Percentiles rank a stretch among this genome's conserved stretches.
phyloP scores from a whole-genome alignment of 2,888 invertebrate species.

The Aricia artaxerxes region DNA sequence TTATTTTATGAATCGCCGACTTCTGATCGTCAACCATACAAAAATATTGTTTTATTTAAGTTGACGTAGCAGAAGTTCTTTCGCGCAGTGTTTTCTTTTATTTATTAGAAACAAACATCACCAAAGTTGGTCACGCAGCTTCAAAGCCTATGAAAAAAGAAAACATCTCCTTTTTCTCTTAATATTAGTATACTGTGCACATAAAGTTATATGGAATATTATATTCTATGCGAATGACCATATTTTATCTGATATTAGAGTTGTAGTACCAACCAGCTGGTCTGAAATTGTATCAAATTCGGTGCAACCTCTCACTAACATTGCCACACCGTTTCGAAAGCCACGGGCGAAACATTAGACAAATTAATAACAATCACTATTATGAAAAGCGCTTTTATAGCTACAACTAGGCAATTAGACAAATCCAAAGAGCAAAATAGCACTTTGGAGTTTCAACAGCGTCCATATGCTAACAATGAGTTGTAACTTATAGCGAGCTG shows the following conservation, averaged over 20 bases:
- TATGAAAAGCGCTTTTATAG: background rate
- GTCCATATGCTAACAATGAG: background rate
- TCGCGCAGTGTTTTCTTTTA: too few relatives aligned
- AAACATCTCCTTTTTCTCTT: too few relatives aligned
- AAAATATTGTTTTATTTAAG: too few relatives aligned
- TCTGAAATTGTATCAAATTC: conserved; percentile 22
- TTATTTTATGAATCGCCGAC: too few relatives aligned
- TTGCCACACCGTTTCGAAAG: background rate
- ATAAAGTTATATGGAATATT: too few relatives aligned
- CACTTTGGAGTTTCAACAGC: background rate
- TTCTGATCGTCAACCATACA: too few relatives aligned
- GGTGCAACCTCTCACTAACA: conserved; percentile 19
- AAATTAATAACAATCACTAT: background rate
- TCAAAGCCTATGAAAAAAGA: too few relatives aligned
- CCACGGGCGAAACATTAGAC: conserved; percentile 2
- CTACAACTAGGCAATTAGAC: background rate
- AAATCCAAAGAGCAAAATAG: background rate
- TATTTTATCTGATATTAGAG: background rate
- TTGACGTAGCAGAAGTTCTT: too few relatives aligned
- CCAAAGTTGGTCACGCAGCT: too few relatives aligned
- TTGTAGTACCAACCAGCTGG: background rate
- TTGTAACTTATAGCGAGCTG: too few relatives aligned
- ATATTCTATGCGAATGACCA: background rate
- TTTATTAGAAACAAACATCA: too few relatives aligned
- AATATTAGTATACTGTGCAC: too few relatives aligned